Evolutionary conservation across 1,140 invertebrate genomes (phyloP).

Genomic region (Aphelenchoides besseyi): DNA sequence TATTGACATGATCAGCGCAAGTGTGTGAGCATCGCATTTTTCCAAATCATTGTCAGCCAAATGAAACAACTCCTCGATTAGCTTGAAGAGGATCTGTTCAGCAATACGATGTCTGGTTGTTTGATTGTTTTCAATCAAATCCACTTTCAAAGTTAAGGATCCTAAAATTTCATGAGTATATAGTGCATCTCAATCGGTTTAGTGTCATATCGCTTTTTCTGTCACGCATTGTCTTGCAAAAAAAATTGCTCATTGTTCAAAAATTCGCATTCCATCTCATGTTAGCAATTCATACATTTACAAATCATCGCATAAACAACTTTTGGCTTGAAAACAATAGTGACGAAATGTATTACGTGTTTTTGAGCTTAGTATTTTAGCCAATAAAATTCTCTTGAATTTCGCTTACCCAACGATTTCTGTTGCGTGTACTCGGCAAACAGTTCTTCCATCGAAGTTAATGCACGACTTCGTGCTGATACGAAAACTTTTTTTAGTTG

Average conservation of each 20-base stretch:
- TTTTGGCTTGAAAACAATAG: neutral
- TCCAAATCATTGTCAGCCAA: slow-evolving; percentile 50
- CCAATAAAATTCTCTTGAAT: neutral
- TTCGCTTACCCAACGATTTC: slow-evolving; percentile 28
- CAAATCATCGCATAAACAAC: neutral
- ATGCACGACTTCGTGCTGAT: slow-evolving; percentile 77
- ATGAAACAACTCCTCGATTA: slow-evolving; percentile 40
- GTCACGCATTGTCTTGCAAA: neutral
- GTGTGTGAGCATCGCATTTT: slow-evolving; percentile 44
- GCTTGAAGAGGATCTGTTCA: slow-evolving; percentile 53
- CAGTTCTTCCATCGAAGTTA: slow-evolving; percentile 58
- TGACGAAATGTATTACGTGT: too few relatives aligned
- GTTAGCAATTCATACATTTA: too few relatives aligned
- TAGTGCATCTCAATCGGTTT: neutral
- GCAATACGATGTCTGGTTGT: slow-evolving; percentile 18
- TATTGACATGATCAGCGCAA: slow-evolving; percentile 55
- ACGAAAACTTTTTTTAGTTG: slow-evolving; percentile 80
- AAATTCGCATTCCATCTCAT: neutral
- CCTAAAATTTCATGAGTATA: too few relatives aligned
- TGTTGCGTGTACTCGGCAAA: slow-evolving; percentile 9
- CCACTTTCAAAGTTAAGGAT: too few relatives aligned
- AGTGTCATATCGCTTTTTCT: neutral
- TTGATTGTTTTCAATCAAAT: too few relatives aligned
- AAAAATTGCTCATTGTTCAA: neutral
- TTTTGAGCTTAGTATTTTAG: too few relatives aligned